Conservation (phyloP, 30 jellyfish, hydroid and myxozoan genomes). For the Aurelia sp. region DNA sequence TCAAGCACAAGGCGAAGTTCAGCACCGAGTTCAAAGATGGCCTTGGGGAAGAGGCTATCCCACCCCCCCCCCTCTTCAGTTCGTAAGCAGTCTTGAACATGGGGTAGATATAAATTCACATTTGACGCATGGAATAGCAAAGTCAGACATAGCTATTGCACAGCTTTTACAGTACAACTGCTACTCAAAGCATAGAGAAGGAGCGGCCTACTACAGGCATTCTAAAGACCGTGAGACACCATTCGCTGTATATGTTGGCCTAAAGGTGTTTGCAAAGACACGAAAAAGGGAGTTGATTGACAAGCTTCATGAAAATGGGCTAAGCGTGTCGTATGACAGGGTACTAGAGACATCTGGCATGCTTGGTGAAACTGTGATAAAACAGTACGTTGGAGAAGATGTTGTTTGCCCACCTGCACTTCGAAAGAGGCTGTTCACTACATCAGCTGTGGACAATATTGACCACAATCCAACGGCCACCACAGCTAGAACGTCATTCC, state of each 20-base stretch:
- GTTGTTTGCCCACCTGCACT: constrained; percentile 61
- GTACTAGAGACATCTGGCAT: constrained; percentile 10
- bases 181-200: not conserved
- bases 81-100: constrained; percentile 21
- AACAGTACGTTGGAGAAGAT: constrained; percentile 6
- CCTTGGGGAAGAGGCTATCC: constrained; percentile 1
- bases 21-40: constrained; percentile 5
- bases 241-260: constrained; percentile 26
- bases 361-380: not conserved
- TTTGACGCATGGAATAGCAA: not conserved
- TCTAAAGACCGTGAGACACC: constrained; percentile 21
- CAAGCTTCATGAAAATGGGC: constrained; percentile 22
- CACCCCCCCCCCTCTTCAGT: not conserved
- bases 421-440: constrained; percentile 27
- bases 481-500: constrained; percentile 54
- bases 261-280: constrained; percentile 20
- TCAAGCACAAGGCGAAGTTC: not conserved
- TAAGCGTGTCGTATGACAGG: constrained; percentile 38
- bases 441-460: constrained; percentile 65
- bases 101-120: constrained; percentile 33
- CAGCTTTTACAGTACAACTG: constrained; percentile 32
- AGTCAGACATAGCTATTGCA: constrained; percentile 26
- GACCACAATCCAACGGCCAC: constrained; percentile 64
- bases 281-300: constrained; percentile 14
- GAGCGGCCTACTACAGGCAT: not conserved